phyloP scores from a whole-genome alignment of 2,888 invertebrate species.

The Tenthredo livida region DNA sequence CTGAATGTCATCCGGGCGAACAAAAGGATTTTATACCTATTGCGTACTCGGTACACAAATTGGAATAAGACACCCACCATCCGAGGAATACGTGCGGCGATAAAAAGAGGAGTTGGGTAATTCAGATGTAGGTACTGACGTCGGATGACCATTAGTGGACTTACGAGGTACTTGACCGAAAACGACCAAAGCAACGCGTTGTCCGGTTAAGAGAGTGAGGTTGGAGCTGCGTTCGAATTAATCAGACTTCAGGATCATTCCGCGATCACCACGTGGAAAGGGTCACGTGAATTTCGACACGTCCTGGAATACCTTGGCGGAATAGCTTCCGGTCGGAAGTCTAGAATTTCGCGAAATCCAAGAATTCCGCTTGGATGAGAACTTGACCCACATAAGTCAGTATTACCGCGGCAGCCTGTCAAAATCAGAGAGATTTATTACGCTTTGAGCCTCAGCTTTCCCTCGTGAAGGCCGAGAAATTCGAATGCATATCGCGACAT shows the following conservation, averaged over 20 bases:
- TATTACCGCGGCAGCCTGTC: conserved; percentile 25
- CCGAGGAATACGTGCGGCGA: not conserved
- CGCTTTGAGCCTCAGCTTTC: not conserved
- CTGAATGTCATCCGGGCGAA: conserved; percentile 14
- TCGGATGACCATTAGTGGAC: conserved; percentile 25
- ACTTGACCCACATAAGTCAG: conserved; percentile 48
- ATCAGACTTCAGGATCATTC: not conserved
- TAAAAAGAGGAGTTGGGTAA: not conserved
- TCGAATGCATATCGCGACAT: not conserved
- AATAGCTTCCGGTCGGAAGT: not conserved
- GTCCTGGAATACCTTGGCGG: not conserved
- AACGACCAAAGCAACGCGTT: conserved; percentile 12
- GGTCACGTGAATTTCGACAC: conserved; percentile 20
- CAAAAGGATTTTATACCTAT: not conserved
- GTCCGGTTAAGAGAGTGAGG: not conserved
- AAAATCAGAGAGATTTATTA: conserved; percentile 30
- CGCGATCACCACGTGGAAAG: not conserved
- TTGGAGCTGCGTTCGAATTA: not conserved
- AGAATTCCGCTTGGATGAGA: conserved; percentile 39
- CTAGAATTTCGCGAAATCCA: conserved; percentile 37
- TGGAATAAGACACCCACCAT: not conserved
- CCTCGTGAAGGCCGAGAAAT: not conserved
- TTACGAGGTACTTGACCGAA: conserved; percentile 10
- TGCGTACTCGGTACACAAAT: not conserved
- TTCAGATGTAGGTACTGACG: conserved; percentile 23